These are phyloP conservation scores for Gila robusta DNA, from an alignment of 2,797 vertebrate species.

Conservation along the genomic window DNA sequence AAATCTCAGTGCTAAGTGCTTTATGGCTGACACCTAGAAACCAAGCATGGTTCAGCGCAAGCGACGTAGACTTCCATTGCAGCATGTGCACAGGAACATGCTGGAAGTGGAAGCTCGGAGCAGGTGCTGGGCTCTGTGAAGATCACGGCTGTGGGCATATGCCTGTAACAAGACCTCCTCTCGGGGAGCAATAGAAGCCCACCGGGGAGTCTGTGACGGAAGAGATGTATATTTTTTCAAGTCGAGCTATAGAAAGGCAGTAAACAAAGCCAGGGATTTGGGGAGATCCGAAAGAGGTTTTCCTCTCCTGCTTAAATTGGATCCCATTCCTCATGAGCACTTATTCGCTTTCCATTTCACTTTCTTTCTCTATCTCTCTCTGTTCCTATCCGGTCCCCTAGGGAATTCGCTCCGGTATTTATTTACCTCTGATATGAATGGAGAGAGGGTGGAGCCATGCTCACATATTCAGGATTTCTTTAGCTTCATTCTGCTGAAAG, in stretches of 20 bases:
- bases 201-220: constrained; percentile 46
- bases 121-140: constrained; percentile 56
- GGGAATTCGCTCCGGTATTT: constrained; percentile 55
- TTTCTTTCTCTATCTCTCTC: constrained; percentile 37
- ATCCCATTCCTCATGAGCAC: constrained; percentile 47
- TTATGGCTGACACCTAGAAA: constrained; percentile 43
- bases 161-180: constrained; percentile 47
- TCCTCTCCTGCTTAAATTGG: constrained; percentile 8
- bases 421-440: constrained; percentile 57
- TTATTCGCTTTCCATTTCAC: constrained; percentile 23
- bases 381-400: constrained; percentile 38
- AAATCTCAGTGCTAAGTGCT: constrained; percentile 37
- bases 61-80: constrained; percentile 6
- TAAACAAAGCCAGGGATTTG: constrained; percentile 55
- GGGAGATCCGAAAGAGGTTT: constrained; percentile 41
- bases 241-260: constrained; percentile 32
- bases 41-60: background rate
- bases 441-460: constrained; percentile 34
- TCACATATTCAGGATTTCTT: constrained; percentile 56
- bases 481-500: constrained; percentile 54
- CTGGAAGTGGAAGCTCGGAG: constrained; percentile 6
- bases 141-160: constrained; percentile 26
- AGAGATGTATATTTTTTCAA: constrained; percentile 53
- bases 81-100: constrained; percentile 33
- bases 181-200: constrained; percentile 31